Evolutionary conservation across 2,888 invertebrate species (phyloP).

Genomic region (Nomada fabriciana): DNA sequence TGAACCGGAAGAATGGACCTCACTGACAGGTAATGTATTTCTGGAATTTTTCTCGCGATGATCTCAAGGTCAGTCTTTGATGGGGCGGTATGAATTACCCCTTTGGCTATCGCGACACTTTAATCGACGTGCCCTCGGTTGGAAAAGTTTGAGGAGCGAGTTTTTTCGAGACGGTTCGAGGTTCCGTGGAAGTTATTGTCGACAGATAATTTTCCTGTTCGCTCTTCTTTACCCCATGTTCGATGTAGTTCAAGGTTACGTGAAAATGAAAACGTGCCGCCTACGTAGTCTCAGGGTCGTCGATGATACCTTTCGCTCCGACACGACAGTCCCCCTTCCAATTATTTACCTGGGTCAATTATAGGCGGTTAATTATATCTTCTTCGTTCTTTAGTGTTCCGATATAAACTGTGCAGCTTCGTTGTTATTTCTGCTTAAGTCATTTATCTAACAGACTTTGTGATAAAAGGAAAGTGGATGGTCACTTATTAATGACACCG

Average conservation of each 20-base stretch:
- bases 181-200: background rate
- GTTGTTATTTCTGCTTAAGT: background rate
- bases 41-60: conserved; percentile 3
- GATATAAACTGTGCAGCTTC: background rate
- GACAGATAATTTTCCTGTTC: background rate
- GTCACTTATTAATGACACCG: conserved; percentile 27
- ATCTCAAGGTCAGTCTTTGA: conserved; percentile 41
- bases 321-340: no score
- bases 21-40: conserved; percentile 45
- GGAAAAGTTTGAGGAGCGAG: background rate
- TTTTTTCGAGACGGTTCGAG: background rate
- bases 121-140: background rate
- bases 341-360: no score
- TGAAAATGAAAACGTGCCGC: conserved; percentile 32
- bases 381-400: background rate
- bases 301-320: background rate
- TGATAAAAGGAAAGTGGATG: background rate
- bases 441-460: background rate
- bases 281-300: conserved; percentile 25
- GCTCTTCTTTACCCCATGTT: background rate
- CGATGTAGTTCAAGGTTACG: conserved; percentile 52
- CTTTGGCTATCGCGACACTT: background rate
- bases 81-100: background rate
- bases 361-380: no score
- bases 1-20: background rate